These are phyloP conservation scores for Chitala chitala DNA, from an alignment of 2,113 vertebrate species.

Conservation along the genomic window DNA sequence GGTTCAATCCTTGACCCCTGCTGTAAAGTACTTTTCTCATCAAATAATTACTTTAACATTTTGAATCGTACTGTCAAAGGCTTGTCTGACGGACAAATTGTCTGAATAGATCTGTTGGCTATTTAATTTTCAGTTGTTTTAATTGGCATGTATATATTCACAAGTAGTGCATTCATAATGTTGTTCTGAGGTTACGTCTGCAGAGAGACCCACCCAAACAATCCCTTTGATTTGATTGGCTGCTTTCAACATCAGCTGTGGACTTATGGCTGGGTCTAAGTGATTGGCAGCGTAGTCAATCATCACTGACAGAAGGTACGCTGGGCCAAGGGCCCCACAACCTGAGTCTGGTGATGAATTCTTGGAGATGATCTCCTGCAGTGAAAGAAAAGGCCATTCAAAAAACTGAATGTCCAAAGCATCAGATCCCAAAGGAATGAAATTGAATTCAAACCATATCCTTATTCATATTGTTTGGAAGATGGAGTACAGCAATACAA, in stretches of 20 bases:
- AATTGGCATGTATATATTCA: not conserved
- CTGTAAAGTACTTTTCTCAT: too few relatives aligned
- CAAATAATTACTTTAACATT: not conserved
- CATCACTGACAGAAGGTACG: conserved; percentile 80
- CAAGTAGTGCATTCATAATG: not conserved
- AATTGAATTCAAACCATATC: too few relatives aligned
- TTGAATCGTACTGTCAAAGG: not conserved
- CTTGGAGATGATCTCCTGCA: conserved; percentile 73
- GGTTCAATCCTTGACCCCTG: too few relatives aligned
- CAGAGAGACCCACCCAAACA: conserved; percentile 73
- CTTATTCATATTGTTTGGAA: too few relatives aligned
- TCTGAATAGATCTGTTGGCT: conserved; percentile 50
- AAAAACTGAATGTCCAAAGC: too few relatives aligned
- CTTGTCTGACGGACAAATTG: conserved; percentile 50
- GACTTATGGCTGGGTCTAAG: conserved; percentile 75
- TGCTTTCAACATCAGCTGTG: conserved; percentile 75
- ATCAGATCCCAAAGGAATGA: too few relatives aligned
- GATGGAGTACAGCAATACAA: too few relatives aligned
- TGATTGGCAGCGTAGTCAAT: conserved; percentile 80
- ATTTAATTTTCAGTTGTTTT: not conserved
- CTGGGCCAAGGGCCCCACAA: conserved; percentile 70
- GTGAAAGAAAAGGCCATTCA: conserved; percentile 6
- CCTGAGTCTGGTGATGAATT: conserved; percentile 65
- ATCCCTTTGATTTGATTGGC: conserved; percentile 81
- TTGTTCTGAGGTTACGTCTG: not conserved